Conservation (phyloP, 2,888 invertebrate genomes). For the Endomychus coccineus region DNA sequence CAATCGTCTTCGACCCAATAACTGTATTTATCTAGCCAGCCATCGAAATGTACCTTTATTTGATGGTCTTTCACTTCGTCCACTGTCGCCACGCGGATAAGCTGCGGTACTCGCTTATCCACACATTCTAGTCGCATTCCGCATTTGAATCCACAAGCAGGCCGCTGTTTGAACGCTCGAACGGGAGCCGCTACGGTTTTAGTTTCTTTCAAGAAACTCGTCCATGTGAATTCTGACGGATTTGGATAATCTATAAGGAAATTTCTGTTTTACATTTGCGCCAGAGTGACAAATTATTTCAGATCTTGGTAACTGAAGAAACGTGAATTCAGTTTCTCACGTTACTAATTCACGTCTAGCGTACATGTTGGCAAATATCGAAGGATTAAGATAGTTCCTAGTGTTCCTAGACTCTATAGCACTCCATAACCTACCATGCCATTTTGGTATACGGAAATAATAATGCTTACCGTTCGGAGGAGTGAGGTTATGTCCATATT, state of each 20-base stretch:
- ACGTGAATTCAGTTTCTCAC: no score
- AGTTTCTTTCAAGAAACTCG: slow-evolving; percentile 69
- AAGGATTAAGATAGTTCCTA: no score
- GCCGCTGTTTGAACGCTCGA: slow-evolving; percentile 72
- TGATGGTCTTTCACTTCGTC: slow-evolving; percentile 68
- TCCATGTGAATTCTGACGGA: slow-evolving; percentile 74
- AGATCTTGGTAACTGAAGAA: no score
- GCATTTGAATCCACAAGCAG: slow-evolving; percentile 68
- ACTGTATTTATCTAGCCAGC: slow-evolving; percentile 77
- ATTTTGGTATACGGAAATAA: background rate
- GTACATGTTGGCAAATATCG: no score
- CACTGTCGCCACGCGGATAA: slow-evolving; percentile 81
- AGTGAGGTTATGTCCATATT: slow-evolving; percentile 67
- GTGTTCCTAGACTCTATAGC: no score
- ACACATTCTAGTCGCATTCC: slow-evolving; percentile 87
- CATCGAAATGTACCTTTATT: slow-evolving; percentile 76
- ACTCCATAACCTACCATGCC: no score
- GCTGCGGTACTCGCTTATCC: slow-evolving; percentile 71
- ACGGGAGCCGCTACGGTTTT: slow-evolving; percentile 69
- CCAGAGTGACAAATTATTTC: no score
- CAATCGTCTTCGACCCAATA: slow-evolving; percentile 89
- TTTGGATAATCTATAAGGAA: slow-evolving; percentile 58
- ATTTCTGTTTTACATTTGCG: no score
- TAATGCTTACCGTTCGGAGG: slow-evolving; percentile 70
- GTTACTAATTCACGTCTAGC: no score